Evolutionary conservation across 2,888 invertebrate genomes (phyloP).

Genomic region (Agrochola litura): DNA sequence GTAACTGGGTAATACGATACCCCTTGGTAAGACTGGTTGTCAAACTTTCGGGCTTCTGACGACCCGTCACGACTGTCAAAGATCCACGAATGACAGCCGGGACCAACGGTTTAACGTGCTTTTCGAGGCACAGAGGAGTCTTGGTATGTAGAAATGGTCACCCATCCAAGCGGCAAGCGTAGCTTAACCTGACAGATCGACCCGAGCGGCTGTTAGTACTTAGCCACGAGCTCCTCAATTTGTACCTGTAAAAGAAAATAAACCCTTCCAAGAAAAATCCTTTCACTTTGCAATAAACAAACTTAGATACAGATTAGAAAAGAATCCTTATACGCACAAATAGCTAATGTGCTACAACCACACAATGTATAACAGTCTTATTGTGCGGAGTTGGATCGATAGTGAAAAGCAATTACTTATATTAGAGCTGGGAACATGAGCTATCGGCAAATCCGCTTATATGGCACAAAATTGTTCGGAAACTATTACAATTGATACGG

Average conservation of each 20-base stretch:
- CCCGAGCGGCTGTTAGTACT: too few relatives aligned
- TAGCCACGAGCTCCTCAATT: too few relatives aligned
- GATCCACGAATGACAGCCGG: too few relatives aligned
- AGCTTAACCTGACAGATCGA: too few relatives aligned
- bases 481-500: constrained; percentile 60
- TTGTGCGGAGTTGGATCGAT: constrained; percentile 50
- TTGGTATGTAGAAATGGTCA: too few relatives aligned
- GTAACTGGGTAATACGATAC: too few relatives aligned
- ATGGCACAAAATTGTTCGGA: constrained; percentile 71
- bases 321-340: background rate
- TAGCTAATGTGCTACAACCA: background rate
- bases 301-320: background rate
- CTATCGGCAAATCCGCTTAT: constrained; percentile 70
- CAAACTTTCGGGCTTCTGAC: too few relatives aligned
- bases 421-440: constrained; percentile 63
- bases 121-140: too few relatives aligned
- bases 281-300: background rate
- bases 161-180: too few relatives aligned
- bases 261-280: background rate
- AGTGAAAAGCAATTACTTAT: constrained; percentile 70
- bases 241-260: background rate
- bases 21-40: too few relatives aligned
- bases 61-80: too few relatives aligned
- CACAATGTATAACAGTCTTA: constrained; percentile 32
- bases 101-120: too few relatives aligned